Conservation (phyloP, 2,113 vertebrate species). For the human (Homo sapiens) region GRCh38 chr3:49522501-49523000, state of each 20-base stretch:
- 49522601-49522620: background rate
- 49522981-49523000: background rate
- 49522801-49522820: background rate
- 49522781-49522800: background rate
- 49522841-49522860: background rate
- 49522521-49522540: background rate
- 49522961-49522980: background rate
- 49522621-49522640: background rate
- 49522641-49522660: constrained; percentile 1
- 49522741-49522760: constrained; percentile 21
- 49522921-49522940: no score
- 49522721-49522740: background rate
- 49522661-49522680: background rate
- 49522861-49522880: background rate
- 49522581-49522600: background rate
- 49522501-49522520: background rate
- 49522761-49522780: background rate
- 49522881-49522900: background rate
- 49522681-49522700: background rate
- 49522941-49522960: background rate
- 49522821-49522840: background rate
- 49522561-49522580: no score
- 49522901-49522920: background rate
- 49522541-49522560: background rate
- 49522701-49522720: background rate